Evolutionary conservation across 2,113 vertebrate species (phyloP), one percentile per base, ranked within the genome.

Genomic region (Puffinus mauretanicus): DNA sequence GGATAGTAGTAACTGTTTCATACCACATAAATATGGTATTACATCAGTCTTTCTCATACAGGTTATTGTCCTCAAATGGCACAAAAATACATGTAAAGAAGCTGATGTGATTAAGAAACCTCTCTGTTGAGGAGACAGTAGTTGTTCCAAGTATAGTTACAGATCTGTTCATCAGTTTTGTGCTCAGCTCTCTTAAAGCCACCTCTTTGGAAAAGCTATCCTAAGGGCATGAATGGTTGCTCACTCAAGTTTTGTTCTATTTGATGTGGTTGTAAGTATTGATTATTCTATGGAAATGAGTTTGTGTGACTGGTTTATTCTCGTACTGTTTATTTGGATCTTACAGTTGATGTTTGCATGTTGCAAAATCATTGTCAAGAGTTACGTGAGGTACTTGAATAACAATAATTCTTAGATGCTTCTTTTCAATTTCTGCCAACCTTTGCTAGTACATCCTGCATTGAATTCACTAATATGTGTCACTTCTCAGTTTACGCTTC

Each of bases 231-330:
- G 49, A 88, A 65, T 61, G 77, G 80, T 87, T 96, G 70, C 81
- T 94, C 20, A 1, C 32, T 86, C 3, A 3, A 51, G 54, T 69
- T 86, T 57, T 69, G 58, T 65, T 72, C 65, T 80, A 0, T 90
- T 85, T 94, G 66, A 85, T 96, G 91, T 91, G 89, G 86, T 76
- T 94, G 73, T 89, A 64, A 91, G 84, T 97, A 92, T 94, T 79
- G 92, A 86, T 92, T 84, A 18, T 40, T 46, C 34, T 61, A 17
- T 79, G 89, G 73, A 91, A 82, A 82, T 92, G 51, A 62, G 38
- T 92, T 55, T 27, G 79, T 66, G 75, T 58, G 93, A 62, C 71
- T 46, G 60, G 16, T 30, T 91, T 71, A 15, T 44, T 86, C n/a
- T 64, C 11, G 0, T 60, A 16, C 8, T 55, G 24, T 57, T 61